These are phyloP conservation scores for Pseudococcus longispinus DNA, from an alignment of 2,888 invertebrate species.

Conservation along the genomic window DNA sequence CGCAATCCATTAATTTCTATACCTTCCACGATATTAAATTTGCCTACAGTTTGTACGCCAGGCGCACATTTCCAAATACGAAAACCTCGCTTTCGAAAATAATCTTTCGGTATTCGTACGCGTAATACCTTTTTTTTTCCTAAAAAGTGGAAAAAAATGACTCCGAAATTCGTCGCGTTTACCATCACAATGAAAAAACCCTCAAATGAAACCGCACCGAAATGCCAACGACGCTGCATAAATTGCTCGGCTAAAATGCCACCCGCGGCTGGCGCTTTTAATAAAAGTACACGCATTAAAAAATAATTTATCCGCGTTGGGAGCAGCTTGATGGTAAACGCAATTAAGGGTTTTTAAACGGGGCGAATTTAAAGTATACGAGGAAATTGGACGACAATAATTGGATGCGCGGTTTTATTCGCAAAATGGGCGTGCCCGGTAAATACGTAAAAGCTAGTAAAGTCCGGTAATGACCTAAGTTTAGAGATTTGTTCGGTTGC, in stretches of 20 bases:
- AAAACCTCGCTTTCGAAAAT: neutral
- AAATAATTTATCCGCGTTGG: constrained; percentile 13
- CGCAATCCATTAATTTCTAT: too few relatives aligned
- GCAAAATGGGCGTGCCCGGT: constrained; percentile 40
- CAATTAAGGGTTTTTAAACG: constrained; percentile 18
- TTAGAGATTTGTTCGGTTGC: constrained; percentile 40
- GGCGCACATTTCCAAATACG: neutral
- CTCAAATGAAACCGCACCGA: too few relatives aligned
- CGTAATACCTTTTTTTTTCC: neutral
- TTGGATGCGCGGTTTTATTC: constrained; percentile 32
- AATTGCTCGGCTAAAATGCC: neutral
- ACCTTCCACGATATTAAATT: neutral
- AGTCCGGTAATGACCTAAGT: constrained; percentile 51
- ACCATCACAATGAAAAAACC: too few relatives aligned
- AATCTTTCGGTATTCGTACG: neutral
- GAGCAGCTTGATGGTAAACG: constrained; percentile 12
- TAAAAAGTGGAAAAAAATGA: neutral
- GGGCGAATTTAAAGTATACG: constrained; percentile 35
- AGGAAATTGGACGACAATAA: constrained; percentile 4
- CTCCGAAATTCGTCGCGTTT: neutral
- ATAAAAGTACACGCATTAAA: constrained; percentile 22
- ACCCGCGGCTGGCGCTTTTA: neutral
- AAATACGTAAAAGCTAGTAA: constrained; percentile 49
- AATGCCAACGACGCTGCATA: neutral
- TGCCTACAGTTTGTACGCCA: neutral